Evolutionary conservation across 2,888 invertebrate genomes (phyloP), one percentile per base, ranked within the genome.

Genomic region (Schizaphis graminum): DNA sequence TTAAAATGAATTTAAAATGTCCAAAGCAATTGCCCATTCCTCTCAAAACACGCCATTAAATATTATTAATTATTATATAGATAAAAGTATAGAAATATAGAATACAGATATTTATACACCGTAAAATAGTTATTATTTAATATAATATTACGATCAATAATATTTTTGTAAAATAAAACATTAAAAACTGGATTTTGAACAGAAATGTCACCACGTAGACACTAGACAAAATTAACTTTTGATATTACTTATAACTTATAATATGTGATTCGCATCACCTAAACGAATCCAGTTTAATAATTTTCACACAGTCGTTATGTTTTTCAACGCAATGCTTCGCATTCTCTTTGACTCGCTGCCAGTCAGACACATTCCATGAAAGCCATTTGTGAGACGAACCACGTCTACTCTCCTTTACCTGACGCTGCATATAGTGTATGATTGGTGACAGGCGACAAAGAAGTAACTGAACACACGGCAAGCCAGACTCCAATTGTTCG

Each of bases 381-480:
- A 47, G 41, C n/a, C 56, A 5, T 49, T 26, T 49, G n/a, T 67
- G 8, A 4, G 77, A n/a, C 2, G 35, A 5, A 0, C 49, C 16
- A 21, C 28, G 16, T 35, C n/a, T 47, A 57, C 61, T 61, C 11
- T 61, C 53, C 44, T 77, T 89, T 1, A 94, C 90, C 90, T 16
- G 49, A 3, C 85, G 90, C n/a, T 94, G 93, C 93, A 94, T 94
- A 47, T 86, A 13, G 8, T 28, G 61, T 26, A 94, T 35, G 13
- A 94, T 21, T 0, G 90, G 90, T 3, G 93, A 84, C 44, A 94
- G 4, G 3, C 93, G 93, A 35, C 93, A 94, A 53, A 90, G 35
- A 2, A 94, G 49, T 35, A 94, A 24, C 28, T 91, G 93, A 1
- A 94, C 93, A 61, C 93, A 94, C 3, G 93, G 90, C 90, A 94